These are phyloP conservation scores for Spilarctia lutea DNA, from an alignment of 2,888 invertebrate genomes.

Conservation along the genomic window DNA sequence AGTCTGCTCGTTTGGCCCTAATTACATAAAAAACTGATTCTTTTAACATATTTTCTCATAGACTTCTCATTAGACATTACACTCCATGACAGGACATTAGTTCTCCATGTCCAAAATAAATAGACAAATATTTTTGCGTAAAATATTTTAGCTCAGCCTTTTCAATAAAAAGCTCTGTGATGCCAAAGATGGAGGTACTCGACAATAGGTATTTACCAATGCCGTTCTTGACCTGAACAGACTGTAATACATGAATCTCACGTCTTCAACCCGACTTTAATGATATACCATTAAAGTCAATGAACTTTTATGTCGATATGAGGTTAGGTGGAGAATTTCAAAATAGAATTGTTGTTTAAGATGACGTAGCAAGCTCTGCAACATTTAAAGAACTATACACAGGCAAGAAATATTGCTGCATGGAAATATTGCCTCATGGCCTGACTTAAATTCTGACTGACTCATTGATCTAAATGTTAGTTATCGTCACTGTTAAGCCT, in stretches of 20 bases:
- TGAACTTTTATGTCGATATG: conserved; percentile 48
- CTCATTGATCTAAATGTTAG: not conserved
- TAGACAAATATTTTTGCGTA: not conserved
- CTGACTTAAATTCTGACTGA: not conserved
- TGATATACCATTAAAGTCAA: conserved; percentile 34
- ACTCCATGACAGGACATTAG: too few relatives aligned
- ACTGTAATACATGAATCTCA: conserved; percentile 20
- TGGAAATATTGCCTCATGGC: not conserved
- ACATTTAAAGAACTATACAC: not conserved
- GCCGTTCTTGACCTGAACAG: conserved; percentile 19
- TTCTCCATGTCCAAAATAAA: not conserved
- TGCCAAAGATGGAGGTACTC: conserved; percentile 11
- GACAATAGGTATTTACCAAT: conserved; percentile 17
- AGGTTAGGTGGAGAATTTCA: conserved; percentile 21
- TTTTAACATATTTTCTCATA: too few relatives aligned
- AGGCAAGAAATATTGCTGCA: not conserved
- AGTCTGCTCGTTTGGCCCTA: too few relatives aligned
- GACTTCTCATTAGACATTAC: too few relatives aligned
- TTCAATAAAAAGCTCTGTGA: not conserved
- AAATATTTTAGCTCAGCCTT: not conserved
- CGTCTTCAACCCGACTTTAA: conserved; percentile 21
- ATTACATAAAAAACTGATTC: too few relatives aligned
- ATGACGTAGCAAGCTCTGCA: not conserved
- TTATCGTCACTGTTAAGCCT: too few relatives aligned
- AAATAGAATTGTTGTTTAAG: not conserved